Evolutionary conservation across 2,113 vertebrate genomes (phyloP).

Genomic region (Phylloscopus whistleri): DNA sequence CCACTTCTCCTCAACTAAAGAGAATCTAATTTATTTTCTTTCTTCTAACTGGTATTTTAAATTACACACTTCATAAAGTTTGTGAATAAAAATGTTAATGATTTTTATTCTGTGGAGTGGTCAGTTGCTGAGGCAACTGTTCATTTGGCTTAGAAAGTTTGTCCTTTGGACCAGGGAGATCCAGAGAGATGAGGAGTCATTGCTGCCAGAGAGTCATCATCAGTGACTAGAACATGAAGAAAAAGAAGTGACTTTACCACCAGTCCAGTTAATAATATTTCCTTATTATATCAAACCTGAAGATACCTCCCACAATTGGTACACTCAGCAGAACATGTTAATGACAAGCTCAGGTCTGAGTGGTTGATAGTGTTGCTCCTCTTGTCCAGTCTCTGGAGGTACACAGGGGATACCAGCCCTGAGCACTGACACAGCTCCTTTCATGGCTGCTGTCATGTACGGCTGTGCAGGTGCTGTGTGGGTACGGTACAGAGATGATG

Average conservation of each 20-base stretch:
- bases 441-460: neutral
- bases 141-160: neutral
- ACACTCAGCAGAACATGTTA: neutral
- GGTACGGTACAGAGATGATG: neutral
- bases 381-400: neutral
- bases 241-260: neutral
- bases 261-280: neutral
- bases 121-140: neutral
- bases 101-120: neutral
- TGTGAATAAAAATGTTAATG: neutral
- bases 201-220: neutral
- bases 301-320: neutral
- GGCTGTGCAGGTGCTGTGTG: neutral
- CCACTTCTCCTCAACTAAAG: neutral
- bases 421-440: neutral
- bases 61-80: neutral
- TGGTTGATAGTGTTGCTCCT: neutral
- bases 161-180: neutral
- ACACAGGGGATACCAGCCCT: neutral
- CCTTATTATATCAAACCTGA: neutral
- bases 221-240: neutral
- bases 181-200: neutral
- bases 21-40: neutral
- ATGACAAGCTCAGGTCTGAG: neutral
- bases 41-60: neutral